Base-by-base conservation (phyloP, 1,140 invertebrate genomes). In the Polypedilum vanderplanki region DNA sequence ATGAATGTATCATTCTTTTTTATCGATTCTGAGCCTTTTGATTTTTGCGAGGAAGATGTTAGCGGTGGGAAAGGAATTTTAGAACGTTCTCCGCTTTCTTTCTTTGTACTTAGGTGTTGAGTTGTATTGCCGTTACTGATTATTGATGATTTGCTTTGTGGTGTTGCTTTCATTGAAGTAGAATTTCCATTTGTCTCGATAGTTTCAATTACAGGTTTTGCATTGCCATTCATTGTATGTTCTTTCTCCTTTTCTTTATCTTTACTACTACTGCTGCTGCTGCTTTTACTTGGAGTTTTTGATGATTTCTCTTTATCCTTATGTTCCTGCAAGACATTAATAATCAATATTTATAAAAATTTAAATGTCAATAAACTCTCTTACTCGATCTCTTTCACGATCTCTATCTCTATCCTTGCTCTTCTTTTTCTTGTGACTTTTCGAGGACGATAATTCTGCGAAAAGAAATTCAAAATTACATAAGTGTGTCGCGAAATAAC, bases 351-450 rank as follows among this genome's bases (percentile, higher is more conserved):
- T 22, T 5, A 73, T 41, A 20, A 41, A n/a, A 40, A 73, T 57
- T 24, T 10, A n/a, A 64, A 22, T 24, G n/a, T 46, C 15, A 20
- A n/a, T 33, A 17, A 57, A 33, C 18, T 65, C 65, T 73, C 18
- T 74, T 20, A 67, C 74, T 70, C 73, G 70, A 41, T 76, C 74
- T 18, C 75, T 9, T 1, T 74, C 75, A 9, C 22, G 41, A 17
- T 74, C 57, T 40, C 64, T 17, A 41, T 76, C 75, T 40, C 41
- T 73, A 10, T 76, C 75, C 22, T 75, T 74, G 20, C 65, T 70
- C 57, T 75, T 76, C n/a, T 76, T 76, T 18, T 76, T 76, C 40
- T 76, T 76, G 22, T 76, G 75, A 74, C 40, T 76, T 10, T 73
- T 41, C 41, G 41, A 41, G 7, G 10, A 17, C 1, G 73, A 67